These are phyloP conservation scores for Calliopum simillimum DNA, from an alignment of 2,888 invertebrate species.

Conservation along the genomic window DNA sequence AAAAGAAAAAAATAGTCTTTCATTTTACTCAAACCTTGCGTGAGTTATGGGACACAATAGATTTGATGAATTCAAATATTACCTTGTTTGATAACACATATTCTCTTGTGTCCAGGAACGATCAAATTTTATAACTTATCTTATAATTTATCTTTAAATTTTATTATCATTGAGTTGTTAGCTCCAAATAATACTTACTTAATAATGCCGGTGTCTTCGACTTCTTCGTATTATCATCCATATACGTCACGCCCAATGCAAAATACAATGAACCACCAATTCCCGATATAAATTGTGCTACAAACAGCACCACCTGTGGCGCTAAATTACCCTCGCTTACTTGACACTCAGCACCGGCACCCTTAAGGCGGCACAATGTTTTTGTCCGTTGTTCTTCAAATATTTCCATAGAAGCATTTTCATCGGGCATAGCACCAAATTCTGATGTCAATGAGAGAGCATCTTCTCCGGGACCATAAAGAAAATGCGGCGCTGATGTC, in stretches of 20 bases:
- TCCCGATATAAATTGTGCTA: slow-evolving; percentile 78
- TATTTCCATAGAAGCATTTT: slow-evolving; percentile 67
- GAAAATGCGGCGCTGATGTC: slow-evolving; percentile 76
- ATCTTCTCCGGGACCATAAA: slow-evolving; percentile 77
- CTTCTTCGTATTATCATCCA: slow-evolving; percentile 82
- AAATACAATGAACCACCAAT: slow-evolving; percentile 78
- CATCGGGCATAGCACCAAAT: slow-evolving; percentile 68
- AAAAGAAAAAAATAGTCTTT: too few species aligned
- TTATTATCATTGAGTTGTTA: not conserved
- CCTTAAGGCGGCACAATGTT: slow-evolving; percentile 69
- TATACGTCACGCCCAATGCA: slow-evolving; percentile 77
- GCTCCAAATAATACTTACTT: slow-evolving; percentile 68
- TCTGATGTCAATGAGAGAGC: slow-evolving; percentile 74
- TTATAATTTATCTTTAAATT: too few species aligned
- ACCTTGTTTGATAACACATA: too few species aligned
- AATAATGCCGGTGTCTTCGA: slow-evolving; percentile 78
- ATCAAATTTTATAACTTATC: too few species aligned
- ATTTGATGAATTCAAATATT: too few species aligned
- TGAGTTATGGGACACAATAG: too few species aligned
- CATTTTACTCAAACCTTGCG: too few species aligned
- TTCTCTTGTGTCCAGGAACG: too few species aligned
- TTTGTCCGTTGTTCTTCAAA: slow-evolving; percentile 70
- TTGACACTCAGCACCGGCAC: slow-evolving; percentile 67
- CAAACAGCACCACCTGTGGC: slow-evolving; percentile 74
- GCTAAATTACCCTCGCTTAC: slow-evolving; percentile 71